Evolutionary conservation across 2,113 vertebrate genomes (phyloP).

Genomic region (Odocoileus hemionus): DNA sequence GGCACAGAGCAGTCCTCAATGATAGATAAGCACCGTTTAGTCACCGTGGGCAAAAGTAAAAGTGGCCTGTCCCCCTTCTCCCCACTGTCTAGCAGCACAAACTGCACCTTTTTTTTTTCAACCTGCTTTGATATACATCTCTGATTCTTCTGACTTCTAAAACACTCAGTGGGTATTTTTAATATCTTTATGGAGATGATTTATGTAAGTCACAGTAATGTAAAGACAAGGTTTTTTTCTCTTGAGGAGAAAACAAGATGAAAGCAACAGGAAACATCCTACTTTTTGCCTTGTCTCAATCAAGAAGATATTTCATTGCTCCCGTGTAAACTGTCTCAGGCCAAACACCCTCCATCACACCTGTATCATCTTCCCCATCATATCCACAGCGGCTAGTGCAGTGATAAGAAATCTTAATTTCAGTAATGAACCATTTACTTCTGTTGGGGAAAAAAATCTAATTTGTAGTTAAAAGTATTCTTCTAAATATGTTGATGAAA

Average conservation of each 20-base stretch:
- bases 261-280: neutral
- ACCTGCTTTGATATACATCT: neutral
- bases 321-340: neutral
- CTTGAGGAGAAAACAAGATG: neutral
- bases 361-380: neutral
- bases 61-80: too few relatives aligned
- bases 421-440: neutral
- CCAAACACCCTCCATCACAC: neutral
- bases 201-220: neutral
- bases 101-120: neutral
- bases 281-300: neutral
- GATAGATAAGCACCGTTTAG: accelerated
- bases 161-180: neutral
- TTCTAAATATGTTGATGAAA: slow-evolving; percentile 9
- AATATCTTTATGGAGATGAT: neutral
- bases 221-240: neutral
- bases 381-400: neutral
- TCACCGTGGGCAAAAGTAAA: too few relatives aligned
- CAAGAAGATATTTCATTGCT: neutral
- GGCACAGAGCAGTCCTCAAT: neutral
- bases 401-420: neutral
- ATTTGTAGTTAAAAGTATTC: neutral
- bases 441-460: neutral
- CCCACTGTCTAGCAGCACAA: neutral
- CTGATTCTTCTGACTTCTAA: neutral